Evolutionary conservation across 2,888 invertebrate genomes (phyloP), one percentile per base, ranked within the genome.

Genomic region (Agriopis marginaria): DNA sequence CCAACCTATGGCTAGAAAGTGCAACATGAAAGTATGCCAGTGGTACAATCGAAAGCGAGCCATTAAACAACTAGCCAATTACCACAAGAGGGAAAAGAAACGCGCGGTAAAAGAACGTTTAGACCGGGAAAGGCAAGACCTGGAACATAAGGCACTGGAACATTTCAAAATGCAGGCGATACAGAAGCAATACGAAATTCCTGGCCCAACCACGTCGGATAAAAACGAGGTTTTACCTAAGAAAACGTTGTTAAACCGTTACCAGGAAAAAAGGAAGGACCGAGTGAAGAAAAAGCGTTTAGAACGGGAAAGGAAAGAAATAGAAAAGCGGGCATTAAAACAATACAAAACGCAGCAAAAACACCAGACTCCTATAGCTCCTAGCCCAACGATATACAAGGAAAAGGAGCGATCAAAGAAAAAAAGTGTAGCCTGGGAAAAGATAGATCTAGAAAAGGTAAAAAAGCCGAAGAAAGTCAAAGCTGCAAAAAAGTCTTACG

Each of bases 1-100:
- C 50, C 56, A 32, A 49, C 49, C 63, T 58, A 60, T 59, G 53
- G 66, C 67, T 47, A 68, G 66, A 14, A 72, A 72, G 56, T 65
- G 42, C 50, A 49, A 56, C 1, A 17, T 62, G 9, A 9, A 53
- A 1, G n/a, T 83, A 40, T 79, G 77, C 55, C 62, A 70, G 12
- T 84, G 86, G 86, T 82, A 78, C 62, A 76, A 70, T 62, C 74
- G 73, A 17, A 74, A 72, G 14, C 79, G 74, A 55, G 79, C 80
- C 6, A 63, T 77, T n/a, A 81, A 70, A 42, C 59, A 77, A 42
- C 60, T 68, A 42, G 58, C 78, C 51, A 66, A 75, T 40, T 70
- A 67, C 10, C 68, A 80, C 42, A 62, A 72, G 58, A 67, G 71
- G 12, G 66, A 71, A 64, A 61, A 49, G 56, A 65, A 63, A 68